These are phyloP conservation scores for Limnephilus marmoratus DNA, from an alignment of 2,888 invertebrate species.

Conservation along the genomic window DNA sequence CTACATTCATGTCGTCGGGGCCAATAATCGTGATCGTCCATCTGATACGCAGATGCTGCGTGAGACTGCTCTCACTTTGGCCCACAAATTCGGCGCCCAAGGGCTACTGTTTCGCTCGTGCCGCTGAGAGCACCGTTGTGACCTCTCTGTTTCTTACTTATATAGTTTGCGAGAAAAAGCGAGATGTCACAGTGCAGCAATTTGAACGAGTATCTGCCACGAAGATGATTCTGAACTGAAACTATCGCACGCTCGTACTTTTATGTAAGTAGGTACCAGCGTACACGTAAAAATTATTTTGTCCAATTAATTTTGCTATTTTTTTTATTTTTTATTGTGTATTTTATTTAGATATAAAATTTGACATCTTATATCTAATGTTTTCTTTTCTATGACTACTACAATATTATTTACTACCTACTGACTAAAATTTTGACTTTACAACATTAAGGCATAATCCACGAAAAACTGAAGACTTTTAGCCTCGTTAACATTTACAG, in stretches of 20 bases:
- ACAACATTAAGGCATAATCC: too few relatives aligned
- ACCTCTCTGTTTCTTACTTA: background rate
- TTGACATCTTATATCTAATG: too few relatives aligned
- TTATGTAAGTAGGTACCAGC: background rate
- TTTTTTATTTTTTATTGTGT: too few relatives aligned
- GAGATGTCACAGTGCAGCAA: background rate
- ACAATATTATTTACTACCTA: too few relatives aligned
- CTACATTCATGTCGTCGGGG: background rate
- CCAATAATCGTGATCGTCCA: slow-evolving; percentile 21
- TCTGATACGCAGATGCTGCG: background rate
- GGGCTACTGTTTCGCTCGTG: slow-evolving; percentile 11
- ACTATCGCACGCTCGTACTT: background rate
- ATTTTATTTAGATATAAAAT: too few relatives aligned
- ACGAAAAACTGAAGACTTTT: too few relatives aligned
- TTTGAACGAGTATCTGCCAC: background rate
- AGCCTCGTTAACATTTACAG: too few relatives aligned
- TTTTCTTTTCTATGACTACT: too few relatives aligned
- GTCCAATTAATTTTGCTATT: background rate
- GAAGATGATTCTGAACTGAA: background rate
- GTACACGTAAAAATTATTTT: too few relatives aligned
- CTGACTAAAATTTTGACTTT: too few relatives aligned
- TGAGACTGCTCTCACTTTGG: slow-evolving; percentile 2
- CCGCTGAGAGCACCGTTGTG: background rate
- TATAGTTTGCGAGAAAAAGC: background rate
- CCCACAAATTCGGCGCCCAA: background rate